These are phyloP conservation scores for Cathartes aura DNA, from an alignment of 2,113 vertebrate genomes.

Conservation along the genomic window DNA sequence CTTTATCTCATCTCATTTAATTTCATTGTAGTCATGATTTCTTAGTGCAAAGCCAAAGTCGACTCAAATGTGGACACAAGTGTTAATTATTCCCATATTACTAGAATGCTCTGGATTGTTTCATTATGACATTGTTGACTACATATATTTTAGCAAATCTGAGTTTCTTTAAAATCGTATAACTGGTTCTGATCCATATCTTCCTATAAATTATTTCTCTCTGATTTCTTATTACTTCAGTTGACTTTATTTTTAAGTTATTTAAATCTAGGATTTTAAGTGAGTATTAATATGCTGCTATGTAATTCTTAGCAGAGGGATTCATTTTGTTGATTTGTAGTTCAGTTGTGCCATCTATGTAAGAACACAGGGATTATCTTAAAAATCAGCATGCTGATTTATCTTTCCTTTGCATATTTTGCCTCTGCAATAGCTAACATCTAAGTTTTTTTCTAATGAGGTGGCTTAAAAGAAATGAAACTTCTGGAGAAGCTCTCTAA, in stretches of 20 bases:
- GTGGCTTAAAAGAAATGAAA: not conserved
- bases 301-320: not conserved
- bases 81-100: not conserved
- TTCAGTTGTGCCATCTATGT: not conserved
- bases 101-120: not conserved
- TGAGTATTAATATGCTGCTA: not conserved
- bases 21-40: not conserved
- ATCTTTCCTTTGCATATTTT: not conserved
- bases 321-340: not conserved
- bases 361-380: not conserved
- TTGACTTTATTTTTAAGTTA: not conserved
- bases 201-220: not conserved
- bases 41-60: not conserved
- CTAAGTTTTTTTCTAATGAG: not conserved
- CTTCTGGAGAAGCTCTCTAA: not conserved
- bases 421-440: not conserved
- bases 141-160: rapidly evolving
- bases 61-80: too few relatives aligned
- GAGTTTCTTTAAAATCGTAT: rapidly evolving
- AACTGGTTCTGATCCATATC: not conserved
- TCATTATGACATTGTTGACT: not conserved
- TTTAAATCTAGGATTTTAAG: not conserved
- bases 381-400: not conserved
- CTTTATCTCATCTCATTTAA: not conserved
- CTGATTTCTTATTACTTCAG: not conserved